Conservation (phyloP, 1,140 invertebrate genomes). For the Trachymyrmex septentrionalis region DNA sequence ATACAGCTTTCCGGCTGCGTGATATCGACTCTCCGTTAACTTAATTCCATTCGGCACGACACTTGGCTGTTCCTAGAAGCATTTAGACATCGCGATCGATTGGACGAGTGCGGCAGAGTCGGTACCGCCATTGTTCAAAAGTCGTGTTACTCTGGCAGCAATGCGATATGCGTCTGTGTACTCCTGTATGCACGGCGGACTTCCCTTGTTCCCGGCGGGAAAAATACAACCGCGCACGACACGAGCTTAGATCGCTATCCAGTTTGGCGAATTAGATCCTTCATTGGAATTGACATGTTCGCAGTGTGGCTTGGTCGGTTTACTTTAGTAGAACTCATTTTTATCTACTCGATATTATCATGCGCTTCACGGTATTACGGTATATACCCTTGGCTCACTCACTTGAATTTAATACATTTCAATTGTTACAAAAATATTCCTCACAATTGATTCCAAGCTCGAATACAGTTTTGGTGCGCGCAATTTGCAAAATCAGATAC, state of each 20-base stretch:
- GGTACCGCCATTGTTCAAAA: constrained; percentile 63
- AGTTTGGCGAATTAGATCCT: constrained; percentile 55
- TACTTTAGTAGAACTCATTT: constrained; percentile 18
- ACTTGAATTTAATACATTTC: background rate
- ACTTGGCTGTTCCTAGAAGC: constrained; percentile 74
- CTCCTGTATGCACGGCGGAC: constrained; percentile 42
- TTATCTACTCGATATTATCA: constrained; percentile 14
- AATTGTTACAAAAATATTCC: background rate
- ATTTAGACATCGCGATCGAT: constrained; percentile 76
- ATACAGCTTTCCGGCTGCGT: constrained; percentile 53
- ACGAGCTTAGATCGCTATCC: constrained; percentile 57
- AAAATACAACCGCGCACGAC: constrained; percentile 44
- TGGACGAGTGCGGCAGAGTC: constrained; percentile 6
- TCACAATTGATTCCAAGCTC: too few species aligned
- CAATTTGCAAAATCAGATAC: too few species aligned
- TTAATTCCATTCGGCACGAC: constrained; percentile 77
- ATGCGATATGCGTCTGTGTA: constrained; percentile 45
- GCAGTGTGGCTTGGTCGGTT: background rate
- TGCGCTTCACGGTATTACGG: background rate
- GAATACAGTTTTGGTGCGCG: too few species aligned
- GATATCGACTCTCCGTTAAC: constrained; percentile 72
- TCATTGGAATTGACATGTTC: constrained; percentile 64
- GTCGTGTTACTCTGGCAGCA: constrained; percentile 62
- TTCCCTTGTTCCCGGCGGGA: constrained; percentile 30
- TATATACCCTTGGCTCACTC: too few species aligned